Percentiles rank a stretch among this genome's conserved stretches.
These are phyloP conservation scores for Himalopsyche kuldschensis DNA, from an alignment of 2,888 invertebrate species.

Conservation along the genomic window DNA sequence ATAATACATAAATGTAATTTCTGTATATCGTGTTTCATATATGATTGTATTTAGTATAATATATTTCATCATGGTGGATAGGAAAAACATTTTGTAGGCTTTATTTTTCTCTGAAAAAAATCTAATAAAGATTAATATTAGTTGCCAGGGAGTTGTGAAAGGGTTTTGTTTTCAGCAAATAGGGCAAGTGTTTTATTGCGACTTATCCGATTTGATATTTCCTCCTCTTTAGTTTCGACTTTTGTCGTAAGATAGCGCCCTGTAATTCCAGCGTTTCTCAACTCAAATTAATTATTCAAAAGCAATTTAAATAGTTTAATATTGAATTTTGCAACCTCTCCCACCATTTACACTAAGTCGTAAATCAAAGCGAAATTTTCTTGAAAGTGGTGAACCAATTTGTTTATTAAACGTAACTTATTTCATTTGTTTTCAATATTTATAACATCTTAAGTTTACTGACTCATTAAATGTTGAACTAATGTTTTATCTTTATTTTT, in stretches of 20 bases:
- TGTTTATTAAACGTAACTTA: too few relatives aligned
- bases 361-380: neutral
- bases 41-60: too few relatives aligned
- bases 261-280: neutral
- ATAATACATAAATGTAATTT: too few relatives aligned
- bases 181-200: neutral
- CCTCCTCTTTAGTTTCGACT: neutral
- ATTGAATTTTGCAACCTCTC: neutral
- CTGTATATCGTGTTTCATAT: too few relatives aligned
- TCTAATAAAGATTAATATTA: too few relatives aligned
- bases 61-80: too few relatives aligned
- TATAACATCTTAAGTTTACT: too few relatives aligned
- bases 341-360: neutral
- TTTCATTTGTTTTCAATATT: too few relatives aligned
- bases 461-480: too few relatives aligned
- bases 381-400: neutral
- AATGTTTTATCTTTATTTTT: too few relatives aligned
- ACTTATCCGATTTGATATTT: constrained; percentile 1
- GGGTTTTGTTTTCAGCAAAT: neutral
- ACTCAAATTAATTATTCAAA: neutral
- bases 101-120: too few relatives aligned
- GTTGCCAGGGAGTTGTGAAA: neutral
- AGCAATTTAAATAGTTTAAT: neutral
- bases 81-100: too few relatives aligned
- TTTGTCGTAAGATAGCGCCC: neutral